Base-by-base conservation (phyloP, 2,797 vertebrate species). In the Toxotes lorentzi region DNA sequence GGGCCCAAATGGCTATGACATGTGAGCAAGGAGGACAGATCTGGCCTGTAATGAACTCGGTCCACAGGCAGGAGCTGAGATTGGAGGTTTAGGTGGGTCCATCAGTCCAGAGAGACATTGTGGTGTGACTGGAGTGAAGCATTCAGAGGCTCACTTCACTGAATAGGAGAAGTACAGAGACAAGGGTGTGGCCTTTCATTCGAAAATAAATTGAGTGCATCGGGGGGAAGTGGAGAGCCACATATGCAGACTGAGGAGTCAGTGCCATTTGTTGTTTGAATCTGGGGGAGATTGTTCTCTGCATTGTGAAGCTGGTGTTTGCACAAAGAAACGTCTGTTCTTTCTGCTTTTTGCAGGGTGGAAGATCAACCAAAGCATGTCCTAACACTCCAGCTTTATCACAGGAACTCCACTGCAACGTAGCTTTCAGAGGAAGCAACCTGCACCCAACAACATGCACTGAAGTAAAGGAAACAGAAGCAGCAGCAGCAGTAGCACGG, bases 101-200 rank as follows among this genome's bases (percentile, higher is more conserved):
- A 30, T 17, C 23, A 3, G 50, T 70, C 43, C 23, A 43, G 35
- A 66, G 35, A 51, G 9, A 77, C 17, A n/a, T 43, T 73, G 47
- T 32, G 57, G 47, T 68, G 59, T 78, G 87, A 79, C 47, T 40
- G 32, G 54, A 75, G 58, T 6, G 57, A 77, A 68, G 68, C 32
- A 7, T 41, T 83, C 23, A 76, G 24, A 43, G 64, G 53, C 38
- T 72, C 53, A 41, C 8, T 69, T 69, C 24, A 61, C 23, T 72
- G 62, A 89, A 86, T 88, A 85, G 35, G 70, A 93, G 86, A 92
- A 91, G 87, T 85, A 13, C 24, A 62, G 56, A 24, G 19, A 21
- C 77, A 91, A 86, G 93, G 93, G 93, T 92, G 93, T 90, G 93
- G 93, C 90, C 86, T 93, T 78, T 82, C 70, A 79, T 89, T 90